Evolutionary conservation across 1,140 invertebrate species (phyloP), one percentile per base, ranked within the genome.

Genomic region (Drosophila sechellia): DNA sequence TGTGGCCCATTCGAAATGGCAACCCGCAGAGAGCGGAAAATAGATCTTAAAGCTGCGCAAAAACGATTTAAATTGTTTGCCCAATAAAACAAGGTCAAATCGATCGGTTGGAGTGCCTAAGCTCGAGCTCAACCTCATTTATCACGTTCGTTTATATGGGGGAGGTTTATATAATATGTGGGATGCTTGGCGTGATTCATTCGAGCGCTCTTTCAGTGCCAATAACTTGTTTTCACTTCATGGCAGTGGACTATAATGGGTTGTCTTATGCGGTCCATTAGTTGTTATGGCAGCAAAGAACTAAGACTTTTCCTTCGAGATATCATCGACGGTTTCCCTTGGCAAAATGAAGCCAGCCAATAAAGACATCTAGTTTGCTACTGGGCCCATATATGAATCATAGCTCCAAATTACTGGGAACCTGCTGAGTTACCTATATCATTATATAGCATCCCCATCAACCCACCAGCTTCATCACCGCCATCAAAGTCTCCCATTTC

Each of bases 131-230:
- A 31, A 75, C 45, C 59, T 43, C 72, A 75, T 75, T 76, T 66
- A 75, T 76, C 60, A 76, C 53, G 72, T 48, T 53, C 53, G 20
- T 8, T 42, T 49, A 55, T 55, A 70, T 55, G 54, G 73, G 64
- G 43, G 63, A 70, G 63, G 53, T 34, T 56, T 77, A 48, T 49
- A 57, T 57, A 75, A 56, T 54, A 69, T 70, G 64, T 77, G 73
- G 55, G 64, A 77, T 60, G 53, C 15, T 49, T 39, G 15, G 20
- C 17, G 56, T 75, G 72, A 75, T 46, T 75, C 53, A 58, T 58
- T n/a, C 17, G 27, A 54, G 42, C 40, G 45, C 57, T 59, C 34
- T 40, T 40, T 40, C 22, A 49, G 43, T 15, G 43, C 35, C 58
- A 66, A 40, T 31, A 68, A 68, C 60, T 68, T 53, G 60, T 68